phyloP scores from a whole-genome alignment of 2,113 vertebrate species.

The Ictalurus furcatus region DNA sequence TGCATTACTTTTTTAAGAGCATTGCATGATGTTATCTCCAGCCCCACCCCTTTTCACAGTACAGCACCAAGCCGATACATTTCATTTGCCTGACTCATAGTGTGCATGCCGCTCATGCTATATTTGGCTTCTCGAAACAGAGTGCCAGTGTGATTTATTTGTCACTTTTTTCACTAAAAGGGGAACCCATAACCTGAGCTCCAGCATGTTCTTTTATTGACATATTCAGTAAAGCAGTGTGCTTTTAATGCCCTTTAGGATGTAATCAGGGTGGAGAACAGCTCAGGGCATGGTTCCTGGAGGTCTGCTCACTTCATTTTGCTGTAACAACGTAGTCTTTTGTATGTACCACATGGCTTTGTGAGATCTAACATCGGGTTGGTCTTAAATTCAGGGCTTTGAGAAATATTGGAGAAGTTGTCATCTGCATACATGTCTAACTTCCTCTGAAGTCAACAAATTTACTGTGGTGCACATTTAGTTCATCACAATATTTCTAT shows the following conservation, averaged over 20 bases:
- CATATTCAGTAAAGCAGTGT: neutral
- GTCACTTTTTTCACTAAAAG: constrained; percentile 64
- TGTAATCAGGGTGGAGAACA: constrained; percentile 13
- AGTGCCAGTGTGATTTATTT: constrained; percentile 58
- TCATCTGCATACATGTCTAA: neutral
- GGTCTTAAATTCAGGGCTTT: neutral
- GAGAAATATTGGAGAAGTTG: neutral
- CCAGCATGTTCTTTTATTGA: constrained; percentile 20
- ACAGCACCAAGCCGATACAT: constrained; percentile 60
- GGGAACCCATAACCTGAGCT: constrained; percentile 46
- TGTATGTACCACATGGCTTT: neutral
- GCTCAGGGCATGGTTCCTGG: neutral
- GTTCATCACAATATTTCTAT: neutral
- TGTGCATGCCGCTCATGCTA: constrained; percentile 60
- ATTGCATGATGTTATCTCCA: constrained; percentile 3
- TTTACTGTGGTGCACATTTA: neutral
- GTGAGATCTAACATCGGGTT: neutral
- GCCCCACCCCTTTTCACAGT: constrained; percentile 54
- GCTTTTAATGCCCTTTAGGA: neutral
- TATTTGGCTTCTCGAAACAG: constrained; percentile 68
- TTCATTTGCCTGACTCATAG: constrained; percentile 67
- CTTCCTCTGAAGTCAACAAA: neutral
- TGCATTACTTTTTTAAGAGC: neutral
- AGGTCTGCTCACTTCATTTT: neutral
- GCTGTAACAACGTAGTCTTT: neutral